Percentiles rank a stretch among this genome's conserved stretches.
Evolutionary conservation across 2,888 invertebrate species (phyloP).

Genomic region (Caenorhabditis auriculariae): DNA sequence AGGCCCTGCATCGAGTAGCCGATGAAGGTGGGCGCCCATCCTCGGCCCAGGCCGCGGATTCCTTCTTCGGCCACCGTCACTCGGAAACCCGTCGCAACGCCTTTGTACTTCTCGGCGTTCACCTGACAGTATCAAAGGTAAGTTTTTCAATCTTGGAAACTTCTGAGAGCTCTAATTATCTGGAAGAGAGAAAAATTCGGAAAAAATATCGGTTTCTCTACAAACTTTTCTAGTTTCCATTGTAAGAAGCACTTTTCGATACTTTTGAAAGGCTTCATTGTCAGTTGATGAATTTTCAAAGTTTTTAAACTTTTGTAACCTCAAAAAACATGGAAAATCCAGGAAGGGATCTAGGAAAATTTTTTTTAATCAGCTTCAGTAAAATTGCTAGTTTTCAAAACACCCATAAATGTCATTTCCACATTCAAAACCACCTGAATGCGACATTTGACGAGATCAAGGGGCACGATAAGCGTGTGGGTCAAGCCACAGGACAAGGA

Average conservation of each 20-base stretch:
- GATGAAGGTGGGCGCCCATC: conserved; percentile 93
- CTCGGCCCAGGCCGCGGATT: conserved; percentile 84
- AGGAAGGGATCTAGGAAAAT: no score
- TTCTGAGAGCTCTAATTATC: neutral
- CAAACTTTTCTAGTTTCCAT: no score
- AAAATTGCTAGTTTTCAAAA: no score
- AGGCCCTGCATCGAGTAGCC: conserved; percentile 88
- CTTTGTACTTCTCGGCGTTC: conserved; percentile 87
- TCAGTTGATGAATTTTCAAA: no score
- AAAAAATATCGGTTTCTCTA: no score
- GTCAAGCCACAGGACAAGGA: conserved; percentile 80
- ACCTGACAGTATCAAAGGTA: conserved; percentile 67
- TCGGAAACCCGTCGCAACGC: conserved; percentile 76
- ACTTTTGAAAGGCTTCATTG: no score
- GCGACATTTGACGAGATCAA: conserved; percentile 90
- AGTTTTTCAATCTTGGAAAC: neutral
- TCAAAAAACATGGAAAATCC: no score
- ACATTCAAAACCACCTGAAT: conserved; percentile 73
- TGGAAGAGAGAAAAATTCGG: neutral
- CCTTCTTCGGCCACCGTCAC: conserved; percentile 78
- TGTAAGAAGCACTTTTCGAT: no score
- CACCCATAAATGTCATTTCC: neutral
- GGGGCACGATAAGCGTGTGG: conserved; percentile 82
- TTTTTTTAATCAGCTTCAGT: no score
- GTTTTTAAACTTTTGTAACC: no score